Percentiles rank a stretch among this genome's conserved stretches.
These are phyloP conservation scores for Petrocephalus microphthalmus DNA, from an alignment of 2,113 vertebrate genomes.

Conservation along the genomic window DNA sequence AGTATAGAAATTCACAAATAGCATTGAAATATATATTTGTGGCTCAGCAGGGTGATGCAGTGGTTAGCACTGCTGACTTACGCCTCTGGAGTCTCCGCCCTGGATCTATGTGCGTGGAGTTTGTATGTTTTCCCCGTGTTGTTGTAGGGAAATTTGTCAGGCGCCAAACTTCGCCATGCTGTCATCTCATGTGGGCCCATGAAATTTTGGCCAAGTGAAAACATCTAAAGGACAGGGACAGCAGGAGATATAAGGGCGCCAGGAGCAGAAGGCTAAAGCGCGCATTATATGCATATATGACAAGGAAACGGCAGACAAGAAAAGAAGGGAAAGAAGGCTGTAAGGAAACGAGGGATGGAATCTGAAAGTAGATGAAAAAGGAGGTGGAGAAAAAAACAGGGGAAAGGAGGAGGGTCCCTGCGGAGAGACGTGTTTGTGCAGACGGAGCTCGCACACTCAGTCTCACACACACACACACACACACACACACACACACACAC, in stretches of 20 bases:
- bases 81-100: background rate
- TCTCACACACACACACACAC: background rate
- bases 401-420: background rate
- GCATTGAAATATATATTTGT: background rate
- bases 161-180: background rate
- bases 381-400: background rate
- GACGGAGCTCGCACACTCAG: background rate
- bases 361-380: background rate
- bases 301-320: background rate
- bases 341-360: background rate
- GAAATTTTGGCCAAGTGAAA: background rate
- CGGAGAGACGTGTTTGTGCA: constrained; percentile 16
- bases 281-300: background rate
- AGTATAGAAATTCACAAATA: background rate
- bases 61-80: background rate
- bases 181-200: background rate
- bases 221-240: background rate
- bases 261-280: background rate
- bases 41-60: background rate
- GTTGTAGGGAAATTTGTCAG: background rate
- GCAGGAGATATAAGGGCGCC: background rate
- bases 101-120: background rate
- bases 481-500: too few relatives aligned
- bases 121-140: background rate
- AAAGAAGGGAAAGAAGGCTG: background rate